Percentiles rank a stretch among this genome's conserved stretches.
phyloP scores from a whole-genome alignment of 2,888 invertebrate genomes.

The Macaria notata region DNA sequence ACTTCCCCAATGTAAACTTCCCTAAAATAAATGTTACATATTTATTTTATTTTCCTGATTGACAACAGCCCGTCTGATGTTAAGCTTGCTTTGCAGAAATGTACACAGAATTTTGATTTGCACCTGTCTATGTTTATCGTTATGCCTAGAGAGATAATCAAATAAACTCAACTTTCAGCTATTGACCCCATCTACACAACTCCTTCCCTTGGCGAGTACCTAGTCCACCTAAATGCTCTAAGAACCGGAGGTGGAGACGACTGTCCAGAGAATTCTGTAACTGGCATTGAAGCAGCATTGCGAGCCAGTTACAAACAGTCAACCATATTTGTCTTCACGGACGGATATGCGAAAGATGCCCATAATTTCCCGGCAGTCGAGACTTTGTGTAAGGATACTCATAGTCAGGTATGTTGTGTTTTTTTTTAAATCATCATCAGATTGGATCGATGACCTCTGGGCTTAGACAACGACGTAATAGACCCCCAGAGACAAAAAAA shows the following conservation, averaged over 20 bases:
- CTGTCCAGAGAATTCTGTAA: slow-evolving; percentile 58
- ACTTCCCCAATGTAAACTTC: too few species aligned
- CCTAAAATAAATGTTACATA: too few species aligned
- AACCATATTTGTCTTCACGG: slow-evolving; percentile 58
- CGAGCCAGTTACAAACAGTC: slow-evolving; percentile 44
- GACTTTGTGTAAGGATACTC: slow-evolving; percentile 39
- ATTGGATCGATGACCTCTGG: neutral
- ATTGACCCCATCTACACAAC: slow-evolving; percentile 33
- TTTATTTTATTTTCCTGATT: too few species aligned
- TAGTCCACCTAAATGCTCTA: slow-evolving; percentile 35
- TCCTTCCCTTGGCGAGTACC: slow-evolving; percentile 26
- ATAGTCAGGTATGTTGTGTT: slow-evolving; percentile 40
- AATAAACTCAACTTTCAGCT: slow-evolving; percentile 31
- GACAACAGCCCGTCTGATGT: too few species aligned
- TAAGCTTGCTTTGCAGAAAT: too few species aligned
- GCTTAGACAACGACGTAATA: too few species aligned
- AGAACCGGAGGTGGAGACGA: slow-evolving; percentile 40
- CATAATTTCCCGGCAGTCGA: slow-evolving; percentile 34
- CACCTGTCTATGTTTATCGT: too few species aligned
- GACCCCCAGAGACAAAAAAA: too few species aligned
- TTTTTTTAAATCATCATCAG: too few species aligned
- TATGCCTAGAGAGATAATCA: too few species aligned
- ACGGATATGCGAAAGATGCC: slow-evolving; percentile 53
- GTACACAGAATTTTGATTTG: too few species aligned
- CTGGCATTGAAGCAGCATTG: slow-evolving; percentile 54